Conservation (phyloP, 2,797 vertebrate species). For the Eremophila alpestris region DNA sequence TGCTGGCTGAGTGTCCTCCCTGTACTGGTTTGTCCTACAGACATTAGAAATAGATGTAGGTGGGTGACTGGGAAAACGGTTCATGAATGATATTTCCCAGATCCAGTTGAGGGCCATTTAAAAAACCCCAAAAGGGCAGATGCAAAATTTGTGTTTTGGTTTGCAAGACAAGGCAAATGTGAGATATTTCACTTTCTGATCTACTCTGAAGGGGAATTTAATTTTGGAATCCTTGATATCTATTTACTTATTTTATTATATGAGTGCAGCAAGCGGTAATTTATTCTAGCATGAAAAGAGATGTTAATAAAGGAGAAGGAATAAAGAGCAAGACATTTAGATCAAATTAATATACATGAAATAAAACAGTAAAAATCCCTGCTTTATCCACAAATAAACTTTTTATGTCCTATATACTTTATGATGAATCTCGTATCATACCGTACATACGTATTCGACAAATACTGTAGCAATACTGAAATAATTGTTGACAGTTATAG, state of each 20-base stretch:
- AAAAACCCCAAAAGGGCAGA: neutral
- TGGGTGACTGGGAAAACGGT: constrained; percentile 38
- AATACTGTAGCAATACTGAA: neutral
- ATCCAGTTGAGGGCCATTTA: constrained; percentile 13
- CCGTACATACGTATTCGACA: neutral
- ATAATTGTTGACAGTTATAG: neutral
- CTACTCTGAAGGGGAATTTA: neutral
- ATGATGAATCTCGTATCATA: neutral
- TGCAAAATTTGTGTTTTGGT: neutral
- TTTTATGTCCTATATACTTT: neutral
- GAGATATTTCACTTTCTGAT: neutral
- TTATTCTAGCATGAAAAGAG: constrained; percentile 23
- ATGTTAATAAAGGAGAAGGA: neutral
- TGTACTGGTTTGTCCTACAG: constrained; percentile 27
- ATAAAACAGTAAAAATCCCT: constrained; percentile 11
- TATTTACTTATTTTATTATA: constrained; percentile 33
- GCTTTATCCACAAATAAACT: constrained; percentile 36
- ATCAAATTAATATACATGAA: constrained; percentile 48
- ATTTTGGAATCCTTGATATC: constrained; percentile 7
- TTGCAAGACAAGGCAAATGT: neutral
- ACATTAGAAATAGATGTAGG: neutral
- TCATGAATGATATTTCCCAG: constrained; percentile 23
- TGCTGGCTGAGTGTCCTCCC: constrained; percentile 52
- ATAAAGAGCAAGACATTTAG: constrained; percentile 29
- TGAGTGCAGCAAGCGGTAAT: constrained; percentile 20